Evolutionary conservation across 2,888 invertebrate genomes (phyloP), one percentile per base, ranked within the genome.

Genomic region (Bellardia bayeri): DNA sequence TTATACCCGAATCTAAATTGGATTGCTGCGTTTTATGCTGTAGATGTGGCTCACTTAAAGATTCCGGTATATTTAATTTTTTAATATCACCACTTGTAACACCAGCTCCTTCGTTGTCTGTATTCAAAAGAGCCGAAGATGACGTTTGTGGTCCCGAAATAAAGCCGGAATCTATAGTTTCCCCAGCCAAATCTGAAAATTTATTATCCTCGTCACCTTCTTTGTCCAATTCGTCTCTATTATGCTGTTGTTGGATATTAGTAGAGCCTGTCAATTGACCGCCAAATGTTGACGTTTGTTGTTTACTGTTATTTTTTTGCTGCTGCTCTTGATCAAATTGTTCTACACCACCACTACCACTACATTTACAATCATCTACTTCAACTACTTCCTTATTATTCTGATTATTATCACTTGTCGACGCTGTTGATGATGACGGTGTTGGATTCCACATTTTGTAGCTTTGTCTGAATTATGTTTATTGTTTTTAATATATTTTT

Each of bases 81-180:
- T 87, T 78, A 23, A 63, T 64, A 37, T 58, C 82, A 64, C 56
- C 54, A 78, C 61, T 61, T 58, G 13, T 69, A 33, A 63, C 45
- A 75, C 16, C 66, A 45, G 88, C 85, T 23, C 90, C 90, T 69
- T 74, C 69, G 51, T 82, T 76, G 40, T 79, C 68, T 16, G 14
- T 30, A 45, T 85, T 64, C n/a, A 76, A 82, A 75, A 74, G 42
- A 13, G 61, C 45, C 49, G 82, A 80, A 42, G 71, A 75, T 49
- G 66, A 82, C 78, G 93, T 91, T 90, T 94, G 94, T 82, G 94
- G 93, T 64, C 94, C 94, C 6, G 94, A 94, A 86, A 94, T 91
- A 89, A 94, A 94, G 79, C 94, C 94, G 82, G 94, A 94, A 92
- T 94, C 94, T 86, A 89, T 89, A 75, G 90, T 89, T 89, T 91